phyloP scores from a whole-genome alignment of 2,888 invertebrate genomes.

The Papilio demoleus region DNA sequence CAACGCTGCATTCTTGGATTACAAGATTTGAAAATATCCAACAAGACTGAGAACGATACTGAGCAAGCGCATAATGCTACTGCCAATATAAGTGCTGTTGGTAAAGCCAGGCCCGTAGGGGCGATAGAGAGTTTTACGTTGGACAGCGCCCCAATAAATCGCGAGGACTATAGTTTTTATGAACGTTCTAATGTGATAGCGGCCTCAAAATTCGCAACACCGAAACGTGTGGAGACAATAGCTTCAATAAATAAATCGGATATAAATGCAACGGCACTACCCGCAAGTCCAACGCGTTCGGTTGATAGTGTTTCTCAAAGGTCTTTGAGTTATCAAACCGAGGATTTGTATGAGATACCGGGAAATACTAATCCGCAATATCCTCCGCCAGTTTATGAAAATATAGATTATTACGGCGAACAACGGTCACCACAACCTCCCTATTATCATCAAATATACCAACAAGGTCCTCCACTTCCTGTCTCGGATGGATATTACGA shows the following conservation, averaged over 20 bases:
- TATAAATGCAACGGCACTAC: conserved; percentile 69
- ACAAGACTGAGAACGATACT: conserved; percentile 79
- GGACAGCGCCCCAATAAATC: conserved; percentile 76
- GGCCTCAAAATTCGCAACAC: conserved; percentile 90
- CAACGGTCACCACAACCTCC: conserved; percentile 83
- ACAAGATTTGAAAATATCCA: conserved; percentile 80
- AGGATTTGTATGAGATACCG: conserved; percentile 77
- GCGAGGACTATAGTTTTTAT: conserved; percentile 80
- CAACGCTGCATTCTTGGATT: conserved; percentile 77
- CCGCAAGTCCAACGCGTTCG: conserved; percentile 85
- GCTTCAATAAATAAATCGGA: conserved; percentile 76
- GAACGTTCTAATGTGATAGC: conserved; percentile 90
- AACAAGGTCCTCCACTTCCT: conserved; percentile 72
- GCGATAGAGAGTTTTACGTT: conserved; percentile 87
- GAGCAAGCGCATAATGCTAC: conserved; percentile 79
- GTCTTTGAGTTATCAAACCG: conserved; percentile 79
- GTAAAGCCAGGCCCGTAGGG: conserved; percentile 84
- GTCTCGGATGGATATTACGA: conserved; percentile 78
- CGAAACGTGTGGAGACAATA: conserved; percentile 88
- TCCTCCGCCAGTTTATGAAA: conserved; percentile 88
- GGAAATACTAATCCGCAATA: conserved; percentile 71
- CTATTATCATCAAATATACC: conserved; percentile 85
- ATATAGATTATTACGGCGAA: conserved; percentile 90
- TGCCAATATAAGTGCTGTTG: conserved; percentile 66
- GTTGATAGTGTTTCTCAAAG: conserved; percentile 85